Conservation (phyloP, 2,113 vertebrate species). For the Scytalopus superciliaris region DNA sequence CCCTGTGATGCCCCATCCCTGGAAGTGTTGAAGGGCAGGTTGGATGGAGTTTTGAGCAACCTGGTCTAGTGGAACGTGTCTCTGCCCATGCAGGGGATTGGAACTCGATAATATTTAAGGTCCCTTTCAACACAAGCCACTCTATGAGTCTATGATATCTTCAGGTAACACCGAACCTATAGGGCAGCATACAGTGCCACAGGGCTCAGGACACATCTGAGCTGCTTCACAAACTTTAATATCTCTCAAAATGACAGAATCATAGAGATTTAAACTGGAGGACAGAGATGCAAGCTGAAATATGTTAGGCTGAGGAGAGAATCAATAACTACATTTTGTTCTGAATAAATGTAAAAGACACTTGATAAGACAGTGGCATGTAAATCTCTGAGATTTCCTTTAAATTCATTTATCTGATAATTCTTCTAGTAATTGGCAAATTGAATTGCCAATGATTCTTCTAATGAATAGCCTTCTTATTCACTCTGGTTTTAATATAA, state of each 20-base stretch:
- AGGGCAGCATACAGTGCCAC: fast-evolving
- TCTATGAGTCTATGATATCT: neutral
- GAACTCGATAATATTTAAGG: neutral
- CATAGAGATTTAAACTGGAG: neutral
- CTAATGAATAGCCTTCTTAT: neutral
- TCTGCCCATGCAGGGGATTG: neutral
- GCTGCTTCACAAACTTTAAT: neutral
- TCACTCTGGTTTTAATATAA: neutral
- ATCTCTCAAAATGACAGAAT: neutral
- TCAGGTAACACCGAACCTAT: fast-evolving
- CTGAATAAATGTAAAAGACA: neutral
- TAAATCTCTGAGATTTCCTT: neutral
- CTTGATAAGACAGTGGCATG: neutral
- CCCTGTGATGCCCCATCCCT: neutral
- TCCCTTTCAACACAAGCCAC: neutral
- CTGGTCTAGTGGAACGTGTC: neutral
- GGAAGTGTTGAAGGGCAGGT: neutral
- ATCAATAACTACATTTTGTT: neutral
- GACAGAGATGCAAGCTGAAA: neutral
- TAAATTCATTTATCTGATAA: neutral
- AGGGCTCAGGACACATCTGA: neutral
- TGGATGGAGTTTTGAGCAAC: neutral
- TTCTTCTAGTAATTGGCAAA: neutral
- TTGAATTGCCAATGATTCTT: neutral
- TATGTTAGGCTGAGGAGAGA: neutral